Conservation (phyloP, 1,140 invertebrate species). For the Cydia strobilella region DNA sequence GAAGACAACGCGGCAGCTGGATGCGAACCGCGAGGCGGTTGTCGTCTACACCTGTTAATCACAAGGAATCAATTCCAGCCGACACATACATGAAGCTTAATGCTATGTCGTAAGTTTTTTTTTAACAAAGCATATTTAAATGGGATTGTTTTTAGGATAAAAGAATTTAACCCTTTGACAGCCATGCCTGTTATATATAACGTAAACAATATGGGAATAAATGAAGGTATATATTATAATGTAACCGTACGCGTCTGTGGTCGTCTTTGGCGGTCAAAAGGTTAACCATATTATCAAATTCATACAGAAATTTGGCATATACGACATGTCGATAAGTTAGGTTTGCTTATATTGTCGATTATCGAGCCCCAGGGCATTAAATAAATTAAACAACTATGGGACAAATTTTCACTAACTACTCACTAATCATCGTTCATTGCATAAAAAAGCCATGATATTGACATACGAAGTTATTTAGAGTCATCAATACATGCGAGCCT, state of each 20-base stretch:
- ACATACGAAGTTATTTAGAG: slow-evolving; percentile 3
- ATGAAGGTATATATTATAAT: no score
- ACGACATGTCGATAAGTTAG: no score
- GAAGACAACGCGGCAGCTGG: slow-evolving; percentile 81
- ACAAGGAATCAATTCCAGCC: slow-evolving; percentile 54
- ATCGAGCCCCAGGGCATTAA: no score
- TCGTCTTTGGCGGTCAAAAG: no score
- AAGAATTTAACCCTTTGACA: no score
- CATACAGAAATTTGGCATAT: no score
- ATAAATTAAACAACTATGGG: not conserved
- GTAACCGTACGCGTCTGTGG: no score
- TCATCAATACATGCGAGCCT: slow-evolving; percentile 42
- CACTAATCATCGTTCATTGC: not conserved
- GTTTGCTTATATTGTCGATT: no score
- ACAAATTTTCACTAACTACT: not conserved
- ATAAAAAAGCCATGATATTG: slow-evolving; percentile 12
- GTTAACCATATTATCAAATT: no score
- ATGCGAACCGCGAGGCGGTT: slow-evolving; percentile 80
- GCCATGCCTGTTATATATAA: no score
- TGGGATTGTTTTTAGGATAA: no score
- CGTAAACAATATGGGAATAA: no score
- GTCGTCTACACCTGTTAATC: slow-evolving; percentile 63
- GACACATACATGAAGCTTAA: slow-evolving; percentile 77
- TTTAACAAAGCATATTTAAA: not conserved
- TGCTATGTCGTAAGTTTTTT: slow-evolving; percentile 74